Evolutionary conservation across 2,888 invertebrate genomes (phyloP), one percentile per base, ranked within the genome.

Genomic region (Blomia tropicalis): DNA sequence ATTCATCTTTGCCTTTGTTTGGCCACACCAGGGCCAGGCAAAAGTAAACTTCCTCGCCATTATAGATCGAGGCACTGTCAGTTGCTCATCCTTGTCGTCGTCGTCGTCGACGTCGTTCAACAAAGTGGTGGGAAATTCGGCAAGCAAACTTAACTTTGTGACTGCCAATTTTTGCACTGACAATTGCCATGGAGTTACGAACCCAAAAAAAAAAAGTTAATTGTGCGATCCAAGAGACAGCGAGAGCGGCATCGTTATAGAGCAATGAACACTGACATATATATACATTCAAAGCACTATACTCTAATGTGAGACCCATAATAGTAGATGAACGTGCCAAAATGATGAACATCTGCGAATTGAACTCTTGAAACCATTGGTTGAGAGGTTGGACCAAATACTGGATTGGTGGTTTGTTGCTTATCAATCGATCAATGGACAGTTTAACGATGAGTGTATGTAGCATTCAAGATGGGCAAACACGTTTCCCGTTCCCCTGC

Each of bases 11-110:
- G n/a, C n/a, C n/a, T n/a, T n/a, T n/a, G n/a, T n/a, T n/a, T n/a
- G n/a, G n/a, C n/a, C n/a, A n/a, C n/a, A n/a, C n/a, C n/a, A n/a
- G n/a, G n/a, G n/a, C n/a, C n/a, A 17, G 36, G 36, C 36, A 7
- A 47, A 47, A 47, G 51, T 47, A 47, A 47, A 47, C 51, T 47
- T 47, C 51, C 51, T 47, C n/a, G 7, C n/a, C n/a, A n/a, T 47
- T 47, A 47, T 47, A 47, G 22, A 47, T 7, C n/a, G 17, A 11
- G 7, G 7, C 36, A 36, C 51, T 14, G 51, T 47, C 51, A 7
- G 7, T 19, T 47, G 27, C 51, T 47, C 51, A 47, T 47, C 51
- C n/a, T 47, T 47, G 7, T n/a, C 51, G n/a, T 47, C 14, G 36
- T 11, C 36, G 7, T 36, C 7, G 36, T 36, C 7, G 36, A n/a